Conservation (phyloP, 2,888 invertebrate genomes). For the Nebria salina region DNA sequence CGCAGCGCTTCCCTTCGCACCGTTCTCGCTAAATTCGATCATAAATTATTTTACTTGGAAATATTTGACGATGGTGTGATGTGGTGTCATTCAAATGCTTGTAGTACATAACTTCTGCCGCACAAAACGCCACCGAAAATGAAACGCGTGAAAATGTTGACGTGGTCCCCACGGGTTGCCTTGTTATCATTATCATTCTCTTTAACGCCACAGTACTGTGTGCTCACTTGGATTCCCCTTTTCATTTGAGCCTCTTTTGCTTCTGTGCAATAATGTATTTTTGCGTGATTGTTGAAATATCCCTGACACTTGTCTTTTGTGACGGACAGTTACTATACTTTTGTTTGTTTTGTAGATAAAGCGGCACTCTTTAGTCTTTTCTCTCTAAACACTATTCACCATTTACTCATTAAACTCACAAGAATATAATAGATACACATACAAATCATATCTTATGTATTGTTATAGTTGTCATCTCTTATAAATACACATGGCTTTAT, state of each 20-base stretch:
- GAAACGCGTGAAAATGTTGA: background rate
- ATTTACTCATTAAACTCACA: too few relatives aligned
- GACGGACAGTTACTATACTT: background rate
- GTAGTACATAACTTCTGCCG: background rate
- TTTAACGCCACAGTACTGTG: background rate
- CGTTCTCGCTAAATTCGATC: constrained; percentile 20
- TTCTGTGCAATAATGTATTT: background rate
- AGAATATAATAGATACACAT: too few relatives aligned
- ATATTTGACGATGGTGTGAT: constrained; percentile 4
- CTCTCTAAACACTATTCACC: too few relatives aligned
- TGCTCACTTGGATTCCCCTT: background rate
- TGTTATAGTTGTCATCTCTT: too few relatives aligned
- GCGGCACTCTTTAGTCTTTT: too few relatives aligned
- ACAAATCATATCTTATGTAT: too few relatives aligned
- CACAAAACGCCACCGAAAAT: background rate
- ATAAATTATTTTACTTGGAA: constrained; percentile 36
- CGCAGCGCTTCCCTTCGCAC: background rate
- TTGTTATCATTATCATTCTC: background rate
- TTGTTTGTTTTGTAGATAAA: background rate
- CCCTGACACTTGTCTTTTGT: background rate
- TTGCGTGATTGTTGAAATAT: background rate
- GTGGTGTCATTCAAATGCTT: background rate
- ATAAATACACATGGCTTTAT: too few relatives aligned
- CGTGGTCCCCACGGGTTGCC: background rate
- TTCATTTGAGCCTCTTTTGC: background rate